Base-by-base conservation (phyloP, 2,888 invertebrate species). In the Aphrophora alni region DNA sequence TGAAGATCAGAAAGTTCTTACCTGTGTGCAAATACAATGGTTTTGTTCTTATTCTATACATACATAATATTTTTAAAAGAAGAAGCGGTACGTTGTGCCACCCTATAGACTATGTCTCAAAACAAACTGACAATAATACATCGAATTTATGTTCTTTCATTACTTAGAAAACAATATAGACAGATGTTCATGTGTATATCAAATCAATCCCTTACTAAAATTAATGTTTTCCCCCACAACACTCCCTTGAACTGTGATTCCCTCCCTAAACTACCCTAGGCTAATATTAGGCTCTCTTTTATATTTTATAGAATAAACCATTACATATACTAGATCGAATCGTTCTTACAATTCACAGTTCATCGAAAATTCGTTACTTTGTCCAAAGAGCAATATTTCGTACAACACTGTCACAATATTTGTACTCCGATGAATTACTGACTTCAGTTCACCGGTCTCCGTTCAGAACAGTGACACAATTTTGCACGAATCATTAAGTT, bases 401-500 rank as follows among this genome's bases (percentile, higher is more conserved):
- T 59, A 59, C 59, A 59, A 14, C 1, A 10, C 21, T 59, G 78
- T 78, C 78, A 78, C 73, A 78, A 78, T 78, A 78, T 78, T 78
- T 78, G 59, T 59, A 21, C 21, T 5, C 59, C 21, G 1, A 21
- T 78, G 78, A 78, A 51, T 78, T 78, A 78, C 51, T 44, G 72
- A 44, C 51, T 28, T 10, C 77, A 71, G 77, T 77, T 77, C 77
- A 77, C 77, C 33, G 77, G 71, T 38, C 38, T 38, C 77, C 71
- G 71, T 44, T 77, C 38, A 21, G n/a, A 59, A 59, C 59, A 21
- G 59, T 21, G 59, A 59, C 59, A 59, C 78, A 51, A 78, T 78
- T 78, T 72, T 51, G 72, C 78, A 78, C 78, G 78, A 72, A 27
- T 78, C 78, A 72, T 78, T 78, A 72, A 10, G 10, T 51, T 51